Evolutionary conservation across 2,113 vertebrate species (phyloP).

Genomic region (Neodontobutis hainanensis): DNA sequence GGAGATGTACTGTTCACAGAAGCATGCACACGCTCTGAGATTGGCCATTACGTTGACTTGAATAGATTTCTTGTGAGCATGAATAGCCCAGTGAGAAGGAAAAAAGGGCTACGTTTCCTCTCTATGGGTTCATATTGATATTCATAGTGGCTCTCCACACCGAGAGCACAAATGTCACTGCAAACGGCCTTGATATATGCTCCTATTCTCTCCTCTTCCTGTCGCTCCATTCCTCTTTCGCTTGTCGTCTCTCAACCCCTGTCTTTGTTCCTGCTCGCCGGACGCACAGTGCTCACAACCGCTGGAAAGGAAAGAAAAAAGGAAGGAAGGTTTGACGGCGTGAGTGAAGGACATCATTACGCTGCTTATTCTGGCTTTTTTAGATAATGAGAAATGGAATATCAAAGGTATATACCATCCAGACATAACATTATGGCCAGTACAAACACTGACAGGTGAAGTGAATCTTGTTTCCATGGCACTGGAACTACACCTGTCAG

Average conservation of each 20-base stretch:
- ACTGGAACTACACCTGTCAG: not conserved
- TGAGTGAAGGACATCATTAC: conserved; percentile 55
- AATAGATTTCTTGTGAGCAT: conserved; percentile 74
- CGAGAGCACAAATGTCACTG: conserved; percentile 72
- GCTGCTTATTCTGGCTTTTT: conserved; percentile 66
- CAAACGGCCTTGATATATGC: conserved; percentile 73
- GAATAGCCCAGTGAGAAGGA: conserved; percentile 64
- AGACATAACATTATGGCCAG: not conserved
- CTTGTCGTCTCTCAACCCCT: conserved; percentile 46
- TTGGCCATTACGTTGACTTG: conserved; percentile 73
- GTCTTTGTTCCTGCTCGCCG: conserved; percentile 64
- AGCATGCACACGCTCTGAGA: conserved; percentile 52
- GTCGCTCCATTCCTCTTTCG: conserved; percentile 72
- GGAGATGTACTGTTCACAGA: conserved; percentile 60
- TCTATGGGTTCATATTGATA: conserved; percentile 75
- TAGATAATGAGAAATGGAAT: conserved; percentile 62
- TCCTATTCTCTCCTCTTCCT: conserved; percentile 73
- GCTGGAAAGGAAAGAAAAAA: conserved; percentile 45
- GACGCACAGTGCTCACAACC: conserved; percentile 57
- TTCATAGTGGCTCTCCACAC: conserved; percentile 74
- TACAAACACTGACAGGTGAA: not conserved
- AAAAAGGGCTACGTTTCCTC: conserved; percentile 62
- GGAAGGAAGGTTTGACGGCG: conserved; percentile 53
- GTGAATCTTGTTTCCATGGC: not conserved
- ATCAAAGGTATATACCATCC: conserved; percentile 19